These are phyloP conservation scores for Electrophaes corylata DNA, from an alignment of 2,888 invertebrate genomes.

Conservation along the genomic window DNA sequence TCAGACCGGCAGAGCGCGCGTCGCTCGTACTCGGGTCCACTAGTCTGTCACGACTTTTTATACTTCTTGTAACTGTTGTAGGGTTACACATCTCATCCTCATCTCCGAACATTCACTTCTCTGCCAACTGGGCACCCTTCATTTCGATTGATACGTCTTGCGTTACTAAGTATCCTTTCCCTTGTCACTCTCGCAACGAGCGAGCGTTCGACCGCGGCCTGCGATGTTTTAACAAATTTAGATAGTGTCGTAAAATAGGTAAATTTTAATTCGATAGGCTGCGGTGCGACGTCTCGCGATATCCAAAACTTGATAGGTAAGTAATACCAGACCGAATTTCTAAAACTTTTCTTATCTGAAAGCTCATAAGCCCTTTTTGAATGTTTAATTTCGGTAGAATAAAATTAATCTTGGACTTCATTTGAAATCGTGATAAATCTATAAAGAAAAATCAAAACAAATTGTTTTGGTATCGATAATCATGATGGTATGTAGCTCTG, in stretches of 20 bases:
- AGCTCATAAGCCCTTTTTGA: constrained; percentile 65
- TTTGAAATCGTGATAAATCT: constrained; percentile 1
- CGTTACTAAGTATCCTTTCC: constrained; percentile 69
- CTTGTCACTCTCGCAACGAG: constrained; percentile 53
- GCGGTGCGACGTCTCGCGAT: constrained; percentile 42
- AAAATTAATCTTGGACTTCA: constrained; percentile 1
- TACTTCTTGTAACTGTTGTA: constrained; percentile 74
- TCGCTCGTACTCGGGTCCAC: constrained; percentile 72
- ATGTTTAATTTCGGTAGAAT: constrained; percentile 40
- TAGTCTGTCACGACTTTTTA: constrained; percentile 81
- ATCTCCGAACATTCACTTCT: constrained; percentile 61
- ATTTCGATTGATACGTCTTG: constrained; percentile 51
- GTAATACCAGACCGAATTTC: constrained; percentile 77
- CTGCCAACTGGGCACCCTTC: constrained; percentile 42
- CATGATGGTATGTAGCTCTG: neutral
- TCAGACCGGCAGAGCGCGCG: constrained; percentile 47
- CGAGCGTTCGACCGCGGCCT: constrained; percentile 43
- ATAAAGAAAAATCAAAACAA: neutral
- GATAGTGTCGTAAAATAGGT: constrained; percentile 38
- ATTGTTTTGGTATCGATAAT: neutral
- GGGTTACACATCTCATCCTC: constrained; percentile 66
- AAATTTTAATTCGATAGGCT: constrained; percentile 34
- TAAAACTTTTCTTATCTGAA: constrained; percentile 71
- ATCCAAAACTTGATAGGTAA: constrained; percentile 58
- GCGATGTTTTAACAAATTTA: constrained; percentile 33